Evolutionary conservation across 64 coral and sea anemone species (phyloP).

Genomic region (Acropora tenuis): DNA sequence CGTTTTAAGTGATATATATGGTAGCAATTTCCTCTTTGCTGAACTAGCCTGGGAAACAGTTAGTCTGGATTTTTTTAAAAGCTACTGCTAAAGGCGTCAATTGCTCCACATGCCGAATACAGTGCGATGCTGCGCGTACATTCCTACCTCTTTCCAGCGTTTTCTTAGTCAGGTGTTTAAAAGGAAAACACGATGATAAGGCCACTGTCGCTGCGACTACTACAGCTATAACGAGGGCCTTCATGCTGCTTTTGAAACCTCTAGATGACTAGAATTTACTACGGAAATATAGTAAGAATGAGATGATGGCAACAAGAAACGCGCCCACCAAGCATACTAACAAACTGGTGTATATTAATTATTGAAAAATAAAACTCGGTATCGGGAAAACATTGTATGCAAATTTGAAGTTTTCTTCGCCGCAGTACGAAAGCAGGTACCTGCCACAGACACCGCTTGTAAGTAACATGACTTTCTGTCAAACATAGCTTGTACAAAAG

Average conservation of each 20-base stretch:
- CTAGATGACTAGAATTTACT: not conserved
- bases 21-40: too few relatives aligned
- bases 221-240: not conserved
- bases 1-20: too few relatives aligned
- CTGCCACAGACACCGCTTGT: not conserved
- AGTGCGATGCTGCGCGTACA: not conserved
- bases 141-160: slow-evolving; percentile 8
- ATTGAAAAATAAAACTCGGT: slow-evolving; percentile 8
- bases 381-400: not conserved
- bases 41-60: too few relatives aligned
- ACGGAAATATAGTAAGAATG: not conserved
- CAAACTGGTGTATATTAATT: slow-evolving; percentile 11
- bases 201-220: not conserved
- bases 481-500: not conserved
- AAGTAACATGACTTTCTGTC: not conserved
- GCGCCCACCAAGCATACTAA: not conserved
- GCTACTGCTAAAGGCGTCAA: not conserved
- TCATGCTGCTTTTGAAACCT: slow-evolving; percentile 13
- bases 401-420: not conserved
- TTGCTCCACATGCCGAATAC: not conserved
- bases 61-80: not conserved
- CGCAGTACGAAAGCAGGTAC: slow-evolving; percentile 5
- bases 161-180: not conserved
- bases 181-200: not conserved
- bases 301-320: not conserved